Percentiles rank a stretch among this genome's conserved stretches.
These are phyloP conservation scores for Sparus aurata DNA, from an alignment of 2,797 vertebrate species.

Conservation along the genomic window DNA sequence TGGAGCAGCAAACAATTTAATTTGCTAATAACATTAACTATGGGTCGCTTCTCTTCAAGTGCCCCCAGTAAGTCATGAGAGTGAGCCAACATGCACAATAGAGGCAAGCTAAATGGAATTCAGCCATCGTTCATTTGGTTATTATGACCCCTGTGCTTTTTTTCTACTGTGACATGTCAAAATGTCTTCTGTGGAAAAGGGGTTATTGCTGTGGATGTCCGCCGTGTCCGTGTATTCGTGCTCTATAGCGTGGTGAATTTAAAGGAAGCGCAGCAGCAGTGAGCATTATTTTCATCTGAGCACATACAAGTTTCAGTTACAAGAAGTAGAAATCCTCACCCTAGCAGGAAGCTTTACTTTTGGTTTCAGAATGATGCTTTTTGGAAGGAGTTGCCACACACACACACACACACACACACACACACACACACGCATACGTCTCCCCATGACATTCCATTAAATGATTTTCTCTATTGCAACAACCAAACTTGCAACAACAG, in stretches of 20 bases:
- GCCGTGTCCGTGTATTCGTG: too few relatives aligned
- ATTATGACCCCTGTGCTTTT: background rate
- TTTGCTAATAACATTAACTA: background rate
- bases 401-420: constrained; percentile 2
- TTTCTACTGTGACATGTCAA: background rate
- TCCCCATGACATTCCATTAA: constrained; percentile 18
- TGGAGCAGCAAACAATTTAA: too few relatives aligned
- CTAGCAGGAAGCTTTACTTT: constrained; percentile 11
- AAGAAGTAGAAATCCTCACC: background rate
- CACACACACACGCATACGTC: background rate
- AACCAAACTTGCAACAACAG: background rate
- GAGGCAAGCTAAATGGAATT: background rate
- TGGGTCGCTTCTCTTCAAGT: background rate
- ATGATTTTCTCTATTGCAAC: background rate
- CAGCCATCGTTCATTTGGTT: background rate
- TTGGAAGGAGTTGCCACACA: constrained; percentile 2
- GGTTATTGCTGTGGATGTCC: background rate
- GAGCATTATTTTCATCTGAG: background rate
- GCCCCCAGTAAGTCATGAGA: background rate
- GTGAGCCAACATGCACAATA: background rate
- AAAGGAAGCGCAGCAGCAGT: background rate
- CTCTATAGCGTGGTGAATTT: background rate
- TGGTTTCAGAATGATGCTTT: constrained; percentile 35
- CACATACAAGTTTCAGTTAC: background rate
- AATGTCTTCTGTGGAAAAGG: background rate